These are phyloP conservation scores for Otocyon megalotis DNA, from an alignment of 2,113 vertebrate species.

Conservation along the genomic window DNA sequence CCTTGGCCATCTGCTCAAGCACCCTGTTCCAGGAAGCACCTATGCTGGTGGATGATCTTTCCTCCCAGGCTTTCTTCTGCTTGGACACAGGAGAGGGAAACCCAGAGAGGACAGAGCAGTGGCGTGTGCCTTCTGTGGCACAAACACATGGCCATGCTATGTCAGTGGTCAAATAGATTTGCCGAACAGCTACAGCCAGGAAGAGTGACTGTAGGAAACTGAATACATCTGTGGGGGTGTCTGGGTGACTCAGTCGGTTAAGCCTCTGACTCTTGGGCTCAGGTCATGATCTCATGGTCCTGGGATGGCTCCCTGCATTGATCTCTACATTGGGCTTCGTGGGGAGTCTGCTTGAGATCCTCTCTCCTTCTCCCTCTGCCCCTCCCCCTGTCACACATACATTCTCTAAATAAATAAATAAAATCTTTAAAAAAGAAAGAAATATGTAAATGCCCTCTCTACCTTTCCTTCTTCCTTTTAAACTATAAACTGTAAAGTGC, in stretches of 20 bases:
- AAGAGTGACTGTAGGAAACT: neutral
- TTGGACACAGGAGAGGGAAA: neutral
- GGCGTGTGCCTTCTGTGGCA: neutral
- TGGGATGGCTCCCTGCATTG: too few relatives aligned
- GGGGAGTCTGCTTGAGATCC: too few relatives aligned
- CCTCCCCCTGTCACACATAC: too few relatives aligned
- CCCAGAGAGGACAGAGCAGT: neutral
- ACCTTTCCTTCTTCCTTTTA: neutral
- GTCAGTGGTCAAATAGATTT: neutral
- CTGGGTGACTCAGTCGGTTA: neutral
- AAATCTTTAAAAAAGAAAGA: too few relatives aligned
- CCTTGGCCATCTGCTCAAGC: conserved; percentile 71
- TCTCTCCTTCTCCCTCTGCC: too few relatives aligned
- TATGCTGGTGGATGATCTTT: neutral
- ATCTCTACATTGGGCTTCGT: too few relatives aligned
- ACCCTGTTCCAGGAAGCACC: conserved; percentile 63
- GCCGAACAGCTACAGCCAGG: neutral
- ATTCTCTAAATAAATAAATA: too few relatives aligned
- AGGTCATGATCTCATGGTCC: too few relatives aligned
- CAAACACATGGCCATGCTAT: neutral
- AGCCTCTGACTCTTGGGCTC: too few relatives aligned
- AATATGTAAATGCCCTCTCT: neutral
- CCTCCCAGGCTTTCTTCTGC: neutral
- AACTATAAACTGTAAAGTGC: neutral
- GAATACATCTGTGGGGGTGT: neutral